Base-by-base conservation (phyloP, 2,113 vertebrate species). In the Siniperca knerii region DNA sequence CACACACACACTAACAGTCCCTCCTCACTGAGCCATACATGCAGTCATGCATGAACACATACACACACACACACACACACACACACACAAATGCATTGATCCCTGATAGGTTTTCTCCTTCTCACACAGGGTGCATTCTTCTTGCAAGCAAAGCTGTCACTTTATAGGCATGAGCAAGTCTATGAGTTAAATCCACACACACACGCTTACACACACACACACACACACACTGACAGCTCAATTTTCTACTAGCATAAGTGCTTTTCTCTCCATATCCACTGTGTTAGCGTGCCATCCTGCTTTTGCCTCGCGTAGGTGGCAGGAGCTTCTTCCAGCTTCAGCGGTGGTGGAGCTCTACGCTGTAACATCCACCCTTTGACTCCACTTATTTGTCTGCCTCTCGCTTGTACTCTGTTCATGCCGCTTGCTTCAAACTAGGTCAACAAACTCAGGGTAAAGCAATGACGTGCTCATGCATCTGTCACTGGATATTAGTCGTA, bases 381-480 rank as follows among this genome's bases (percentile, higher is more conserved):
- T 85, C 69, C 55, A 52, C 62, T 85, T 54, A 55, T 65, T 85
- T 64, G n/a, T 82, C 73, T 75, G 48, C 15, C 40, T 74, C 77
- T 76, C 8, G 2, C 46, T 76, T 23, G 40, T 44, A 5, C 58
- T 67, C 21, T 18, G 48, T 48, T 77, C 76, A 5, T 52, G 58
- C 15, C 7, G 64, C 69, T 72, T 29, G 42, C 66, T 68, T 79
- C 13, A 64, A 93, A 82, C 79, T 89, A 74, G 91, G 92, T 91
- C 92, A 88, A 57, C 52, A 86, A 87, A 87, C 55, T 75, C 62
- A 5, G 44, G 70, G 75, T 75, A 77, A 83, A 83, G 74, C 79
- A 25, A 1, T 79, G 79, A 79, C 54, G 71, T 78, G 81, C 85
- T 71, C 81, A 21, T 83, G 70, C 91, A 84, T 88, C 89, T 85